Evolutionary conservation across 2,888 invertebrate species (phyloP).

Genomic region (Watsonalla binaria): DNA sequence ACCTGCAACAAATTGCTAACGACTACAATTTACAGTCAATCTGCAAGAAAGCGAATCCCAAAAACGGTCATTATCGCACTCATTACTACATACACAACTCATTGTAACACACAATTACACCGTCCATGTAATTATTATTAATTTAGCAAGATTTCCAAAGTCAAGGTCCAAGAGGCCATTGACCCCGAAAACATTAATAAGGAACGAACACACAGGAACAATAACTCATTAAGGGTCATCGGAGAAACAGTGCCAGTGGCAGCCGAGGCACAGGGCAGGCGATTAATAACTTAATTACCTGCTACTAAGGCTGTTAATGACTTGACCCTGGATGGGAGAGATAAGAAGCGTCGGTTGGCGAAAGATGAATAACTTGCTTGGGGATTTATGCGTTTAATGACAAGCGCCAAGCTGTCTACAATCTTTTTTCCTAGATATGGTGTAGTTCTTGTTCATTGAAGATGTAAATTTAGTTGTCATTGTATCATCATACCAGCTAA

Average conservation of each 20-base stretch:
- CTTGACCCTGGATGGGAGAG: slow-evolving; percentile 12
- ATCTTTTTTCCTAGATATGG: neutral
- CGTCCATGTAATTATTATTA: neutral
- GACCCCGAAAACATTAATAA: slow-evolving; percentile 27
- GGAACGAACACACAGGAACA: slow-evolving; percentile 29
- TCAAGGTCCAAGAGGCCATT: slow-evolving; percentile 2
- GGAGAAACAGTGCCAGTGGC: slow-evolving; percentile 6
- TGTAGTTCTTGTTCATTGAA: neutral
- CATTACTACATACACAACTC: neutral
- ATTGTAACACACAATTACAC: neutral
- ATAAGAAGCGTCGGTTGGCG: slow-evolving; percentile 4
- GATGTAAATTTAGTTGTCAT: too few relatives aligned
- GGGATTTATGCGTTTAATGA: neutral
- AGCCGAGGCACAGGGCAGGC: slow-evolving; percentile 12
- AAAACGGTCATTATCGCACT: neutral
- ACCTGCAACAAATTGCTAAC: neutral
- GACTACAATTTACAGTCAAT: neutral
- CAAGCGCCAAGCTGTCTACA: neutral
- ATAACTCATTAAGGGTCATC: slow-evolving; percentile 37
- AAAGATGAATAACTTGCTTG: slow-evolving; percentile 5
- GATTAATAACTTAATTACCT: slow-evolving; percentile 36
- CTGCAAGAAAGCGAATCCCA: neutral
- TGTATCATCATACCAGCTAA: too few relatives aligned
- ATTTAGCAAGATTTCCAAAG: neutral
- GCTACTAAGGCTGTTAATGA: slow-evolving; percentile 25